phyloP scores from a whole-genome alignment of 2,113 vertebrate species.

The Rhadina sibilatrix region DNA sequence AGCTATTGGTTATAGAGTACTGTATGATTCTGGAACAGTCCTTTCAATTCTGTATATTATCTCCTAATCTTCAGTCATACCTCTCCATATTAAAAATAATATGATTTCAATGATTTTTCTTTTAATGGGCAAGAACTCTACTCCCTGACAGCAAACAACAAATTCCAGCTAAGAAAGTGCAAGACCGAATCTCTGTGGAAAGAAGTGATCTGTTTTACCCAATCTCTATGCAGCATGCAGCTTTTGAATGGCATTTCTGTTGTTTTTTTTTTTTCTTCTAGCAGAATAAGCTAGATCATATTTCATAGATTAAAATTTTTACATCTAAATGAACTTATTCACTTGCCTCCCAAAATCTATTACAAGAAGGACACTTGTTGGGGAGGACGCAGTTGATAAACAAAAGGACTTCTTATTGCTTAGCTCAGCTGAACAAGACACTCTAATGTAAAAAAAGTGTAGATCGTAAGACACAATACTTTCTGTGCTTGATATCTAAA shows the following conservation, averaged over 20 bases:
- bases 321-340: background rate
- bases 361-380: background rate
- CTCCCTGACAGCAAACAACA: background rate
- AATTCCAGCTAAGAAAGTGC: background rate
- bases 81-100: background rate
- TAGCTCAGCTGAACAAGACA: constrained; percentile 3
- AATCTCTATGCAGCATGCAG: background rate
- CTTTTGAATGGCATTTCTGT: background rate
- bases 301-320: background rate
- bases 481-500: background rate
- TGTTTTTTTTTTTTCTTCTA: background rate
- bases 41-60: background rate
- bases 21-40: background rate
- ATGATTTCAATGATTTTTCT: background rate
- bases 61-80: background rate
- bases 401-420: background rate
- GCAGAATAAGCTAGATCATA: background rate
- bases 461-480: background rate
- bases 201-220: background rate
- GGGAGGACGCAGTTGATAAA: background rate
- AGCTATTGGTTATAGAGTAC: background rate
- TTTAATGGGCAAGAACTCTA: background rate
- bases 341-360: background rate
- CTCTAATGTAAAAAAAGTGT: background rate
- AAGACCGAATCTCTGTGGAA: background rate